phyloP scores from a whole-genome alignment of 2,888 invertebrate species.

The Perdita meconis region DNA sequence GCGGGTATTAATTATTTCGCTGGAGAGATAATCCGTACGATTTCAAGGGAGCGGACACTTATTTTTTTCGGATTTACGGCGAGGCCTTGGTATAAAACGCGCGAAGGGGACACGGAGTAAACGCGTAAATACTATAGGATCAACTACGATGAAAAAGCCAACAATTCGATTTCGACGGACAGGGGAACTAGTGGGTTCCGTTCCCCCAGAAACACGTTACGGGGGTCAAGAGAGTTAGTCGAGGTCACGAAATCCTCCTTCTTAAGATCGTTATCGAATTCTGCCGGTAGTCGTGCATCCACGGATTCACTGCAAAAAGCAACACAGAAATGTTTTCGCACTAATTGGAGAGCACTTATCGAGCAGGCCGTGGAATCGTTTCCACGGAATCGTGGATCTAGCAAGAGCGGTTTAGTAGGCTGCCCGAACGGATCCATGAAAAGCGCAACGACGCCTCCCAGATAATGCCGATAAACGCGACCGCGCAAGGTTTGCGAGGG shows the following conservation, averaged over 20 bases:
- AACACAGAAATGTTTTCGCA: slow-evolving; percentile 76
- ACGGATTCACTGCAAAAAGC: slow-evolving; percentile 65
- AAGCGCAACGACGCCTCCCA: slow-evolving; percentile 72
- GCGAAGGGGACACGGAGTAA: not conserved
- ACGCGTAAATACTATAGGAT: no score
- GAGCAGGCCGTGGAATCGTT: slow-evolving; percentile 75
- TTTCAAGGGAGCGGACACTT: slow-evolving; percentile 6
- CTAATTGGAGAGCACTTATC: slow-evolving; percentile 82
- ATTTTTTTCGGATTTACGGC: no score
- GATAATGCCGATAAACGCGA: slow-evolving; percentile 78
- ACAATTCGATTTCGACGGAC: slow-evolving; percentile 31
- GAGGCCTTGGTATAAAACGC: not conserved
- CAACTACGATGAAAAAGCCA: slow-evolving; percentile 6
- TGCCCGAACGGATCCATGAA: slow-evolving; percentile 71
- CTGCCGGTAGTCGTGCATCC: slow-evolving; percentile 55
- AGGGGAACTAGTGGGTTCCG: not conserved
- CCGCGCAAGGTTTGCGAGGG: slow-evolving; percentile 28
- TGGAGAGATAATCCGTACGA: slow-evolving; percentile 18
- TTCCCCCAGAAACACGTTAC: slow-evolving; percentile 39
- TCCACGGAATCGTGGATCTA: slow-evolving; percentile 82
- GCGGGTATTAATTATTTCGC: slow-evolving; percentile 2
- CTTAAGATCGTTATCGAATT: slow-evolving; percentile 68
- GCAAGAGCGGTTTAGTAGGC: slow-evolving; percentile 70
- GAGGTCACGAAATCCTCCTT: slow-evolving; percentile 67
- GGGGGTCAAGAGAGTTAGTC: slow-evolving; percentile 57